Evolutionary conservation across 2,113 vertebrate species (phyloP).

Genomic region (Perca schrenkii): DNA sequence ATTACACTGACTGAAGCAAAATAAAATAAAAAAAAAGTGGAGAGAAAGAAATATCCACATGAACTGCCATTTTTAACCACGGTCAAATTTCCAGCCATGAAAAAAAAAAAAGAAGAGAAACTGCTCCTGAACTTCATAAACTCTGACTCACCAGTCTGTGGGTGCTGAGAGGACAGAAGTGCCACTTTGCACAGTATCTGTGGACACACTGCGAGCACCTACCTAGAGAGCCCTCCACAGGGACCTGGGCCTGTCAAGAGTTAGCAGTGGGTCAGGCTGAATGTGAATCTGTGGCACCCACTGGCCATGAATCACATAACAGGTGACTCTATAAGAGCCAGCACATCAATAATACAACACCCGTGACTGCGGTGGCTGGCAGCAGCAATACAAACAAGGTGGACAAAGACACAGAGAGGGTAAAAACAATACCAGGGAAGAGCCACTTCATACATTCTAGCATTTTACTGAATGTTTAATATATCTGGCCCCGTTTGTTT

Average conservation of each 20-base stretch:
- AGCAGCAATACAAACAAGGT: slow-evolving; percentile 16
- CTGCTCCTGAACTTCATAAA: slow-evolving; percentile 9
- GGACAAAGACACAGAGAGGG: slow-evolving; percentile 27
- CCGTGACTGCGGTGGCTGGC: slow-evolving; percentile 35
- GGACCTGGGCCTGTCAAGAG: slow-evolving; percentile 10
- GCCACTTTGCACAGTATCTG: slow-evolving; percentile 27
- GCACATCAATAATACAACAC: slow-evolving; percentile 68
- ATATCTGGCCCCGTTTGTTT: not conserved
- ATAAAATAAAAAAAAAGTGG: no score
- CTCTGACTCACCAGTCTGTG: slow-evolving; percentile 40
- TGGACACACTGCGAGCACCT: not conserved
- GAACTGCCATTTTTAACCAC: not conserved
- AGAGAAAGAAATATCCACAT: not conserved
- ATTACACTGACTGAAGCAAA: not conserved
- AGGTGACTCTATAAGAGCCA: slow-evolving; percentile 31
- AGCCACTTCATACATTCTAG: slow-evolving; percentile 6
- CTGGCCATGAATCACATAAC: slow-evolving; percentile 35
- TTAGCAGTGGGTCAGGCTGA: slow-evolving; percentile 5
- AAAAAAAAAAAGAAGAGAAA: not conserved
- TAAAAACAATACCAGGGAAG: slow-evolving; percentile 5
- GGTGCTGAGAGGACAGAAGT: slow-evolving; percentile 29
- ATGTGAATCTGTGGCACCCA: slow-evolving; percentile 52
- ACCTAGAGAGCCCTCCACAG: slow-evolving; percentile 22
- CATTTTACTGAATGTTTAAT: not conserved
- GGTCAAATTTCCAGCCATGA: not conserved